phyloP scores from a whole-genome alignment of 2,888 invertebrate species.

The Eupithecia inturbata region DNA sequence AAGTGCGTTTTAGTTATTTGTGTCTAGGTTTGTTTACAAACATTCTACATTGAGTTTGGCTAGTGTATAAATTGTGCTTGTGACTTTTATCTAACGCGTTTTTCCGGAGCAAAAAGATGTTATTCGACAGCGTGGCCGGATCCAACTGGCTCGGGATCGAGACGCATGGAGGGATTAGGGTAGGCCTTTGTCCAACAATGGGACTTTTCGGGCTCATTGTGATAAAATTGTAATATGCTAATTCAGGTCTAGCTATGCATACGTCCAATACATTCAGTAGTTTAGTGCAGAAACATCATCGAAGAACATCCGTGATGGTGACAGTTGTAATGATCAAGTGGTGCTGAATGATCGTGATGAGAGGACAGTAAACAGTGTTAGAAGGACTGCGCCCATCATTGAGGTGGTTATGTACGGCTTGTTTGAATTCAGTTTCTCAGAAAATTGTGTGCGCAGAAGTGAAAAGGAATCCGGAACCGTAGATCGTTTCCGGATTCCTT shows the following conservation, averaged over 20 bases:
- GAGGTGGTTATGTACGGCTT: background rate
- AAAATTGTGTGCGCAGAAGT: too few relatives aligned
- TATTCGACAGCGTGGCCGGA: background rate
- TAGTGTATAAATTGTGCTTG: too few relatives aligned
- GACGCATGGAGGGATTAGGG: background rate
- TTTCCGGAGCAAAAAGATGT: too few relatives aligned
- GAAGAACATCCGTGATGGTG: background rate
- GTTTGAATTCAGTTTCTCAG: background rate
- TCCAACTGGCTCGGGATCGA: background rate
- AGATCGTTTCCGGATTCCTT: too few relatives aligned
- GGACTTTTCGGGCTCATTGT: background rate
- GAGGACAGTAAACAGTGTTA: background rate
- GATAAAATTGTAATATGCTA: background rate
- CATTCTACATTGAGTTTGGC: too few relatives aligned
- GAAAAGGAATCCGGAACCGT: too few relatives aligned
- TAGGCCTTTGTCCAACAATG: background rate
- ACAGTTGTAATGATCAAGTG: background rate
- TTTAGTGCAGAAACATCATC: background rate
- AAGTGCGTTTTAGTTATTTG: too few relatives aligned
- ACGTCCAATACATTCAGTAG: background rate
- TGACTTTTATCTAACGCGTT: background rate
- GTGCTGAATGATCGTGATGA: background rate
- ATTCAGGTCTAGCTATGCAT: background rate
- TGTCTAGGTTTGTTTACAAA: too few relatives aligned
- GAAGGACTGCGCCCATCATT: background rate